Conservation (phyloP, 2,888 invertebrate species). For the Ferdinandea cuprea region DNA sequence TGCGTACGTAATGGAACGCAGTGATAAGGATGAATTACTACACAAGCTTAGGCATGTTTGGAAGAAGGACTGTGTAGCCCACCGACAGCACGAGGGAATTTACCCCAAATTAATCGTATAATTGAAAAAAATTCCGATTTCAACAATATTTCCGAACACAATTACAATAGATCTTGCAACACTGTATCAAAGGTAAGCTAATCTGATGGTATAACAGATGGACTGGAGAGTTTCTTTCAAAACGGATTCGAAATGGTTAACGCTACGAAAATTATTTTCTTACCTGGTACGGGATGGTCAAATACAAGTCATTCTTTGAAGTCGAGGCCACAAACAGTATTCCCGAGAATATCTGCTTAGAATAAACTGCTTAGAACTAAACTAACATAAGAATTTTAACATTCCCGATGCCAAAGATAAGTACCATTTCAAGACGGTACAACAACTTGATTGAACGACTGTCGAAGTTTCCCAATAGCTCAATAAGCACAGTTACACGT, state of each 20-base stretch:
- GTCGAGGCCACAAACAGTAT: background rate
- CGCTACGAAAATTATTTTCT: constrained; percentile 88
- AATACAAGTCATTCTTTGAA: constrained; percentile 76
- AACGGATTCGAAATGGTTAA: constrained; percentile 87
- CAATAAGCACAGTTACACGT: constrained; percentile 64
- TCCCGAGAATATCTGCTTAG: background rate
- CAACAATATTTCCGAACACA: constrained; percentile 76
- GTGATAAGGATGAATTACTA: no score
- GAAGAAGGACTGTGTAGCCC: no score
- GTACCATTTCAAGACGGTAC: constrained; percentile 27
- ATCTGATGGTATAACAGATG: constrained; percentile 87
- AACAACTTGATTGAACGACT: background rate
- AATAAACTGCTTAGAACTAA: background rate
- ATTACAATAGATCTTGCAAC: constrained; percentile 78
- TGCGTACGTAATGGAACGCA: no score
- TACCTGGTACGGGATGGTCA: constrained; percentile 85
- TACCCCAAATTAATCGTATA: no score
- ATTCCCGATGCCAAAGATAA: constrained; percentile 33
- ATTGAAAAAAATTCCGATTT: constrained; percentile 77
- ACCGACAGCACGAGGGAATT: no score
- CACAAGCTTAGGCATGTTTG: no score
- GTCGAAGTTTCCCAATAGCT: constrained; percentile 19
- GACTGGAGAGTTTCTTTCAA: constrained; percentile 87
- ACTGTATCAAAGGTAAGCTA: constrained; percentile 84
- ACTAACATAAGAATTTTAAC: background rate